These are phyloP conservation scores for Brachionus paranguensis DNA, from an alignment of 1,140 invertebrate genomes.

Conservation along the genomic window DNA sequence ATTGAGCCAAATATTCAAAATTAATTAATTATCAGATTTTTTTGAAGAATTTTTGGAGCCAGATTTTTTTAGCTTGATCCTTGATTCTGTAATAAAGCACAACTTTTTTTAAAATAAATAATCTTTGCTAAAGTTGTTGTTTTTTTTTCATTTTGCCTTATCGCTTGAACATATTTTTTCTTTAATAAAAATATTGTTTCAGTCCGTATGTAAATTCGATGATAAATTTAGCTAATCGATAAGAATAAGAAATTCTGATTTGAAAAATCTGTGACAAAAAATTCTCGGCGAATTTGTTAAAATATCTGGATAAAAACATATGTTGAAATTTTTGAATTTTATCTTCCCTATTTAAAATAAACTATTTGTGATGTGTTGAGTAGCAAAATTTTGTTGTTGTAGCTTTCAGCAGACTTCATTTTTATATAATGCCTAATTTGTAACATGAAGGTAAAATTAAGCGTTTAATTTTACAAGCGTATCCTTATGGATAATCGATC, in stretches of 20 bases:
- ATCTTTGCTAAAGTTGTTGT: background rate
- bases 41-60: background rate
- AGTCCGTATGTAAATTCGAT: background rate
- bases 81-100: constrained; percentile 17
- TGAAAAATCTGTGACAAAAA: background rate
- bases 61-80: background rate
- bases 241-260: background rate
- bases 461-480: no score
- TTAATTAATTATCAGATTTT: background rate
- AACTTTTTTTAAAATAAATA: background rate
- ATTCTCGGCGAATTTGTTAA: background rate
- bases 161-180: background rate
- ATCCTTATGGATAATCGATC: no score
- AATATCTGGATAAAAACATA: background rate
- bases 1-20: background rate
- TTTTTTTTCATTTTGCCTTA: background rate
- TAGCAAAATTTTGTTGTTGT: background rate
- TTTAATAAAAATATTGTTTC: background rate
- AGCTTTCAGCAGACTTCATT: background rate
- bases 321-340: background rate
- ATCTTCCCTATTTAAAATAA: background rate
- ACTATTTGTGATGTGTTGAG: background rate
- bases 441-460: background rate
- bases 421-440: background rate
- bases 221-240: background rate